Conservation (phyloP, 2,888 invertebrate species). For the Andrena marginata region DNA sequence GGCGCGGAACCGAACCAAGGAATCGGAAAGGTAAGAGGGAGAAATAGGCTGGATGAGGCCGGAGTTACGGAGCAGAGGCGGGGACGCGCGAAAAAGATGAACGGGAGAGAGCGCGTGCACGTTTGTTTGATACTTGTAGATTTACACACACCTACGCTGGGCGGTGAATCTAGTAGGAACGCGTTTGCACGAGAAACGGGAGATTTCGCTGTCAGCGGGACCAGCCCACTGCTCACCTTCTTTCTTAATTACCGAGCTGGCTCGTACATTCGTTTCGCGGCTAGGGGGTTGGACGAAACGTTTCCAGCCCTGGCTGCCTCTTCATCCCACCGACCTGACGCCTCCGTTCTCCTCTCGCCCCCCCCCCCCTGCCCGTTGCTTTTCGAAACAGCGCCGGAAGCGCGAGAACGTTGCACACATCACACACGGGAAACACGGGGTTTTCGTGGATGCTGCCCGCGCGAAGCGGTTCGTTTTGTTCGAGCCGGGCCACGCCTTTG, state of each 20-base stretch:
- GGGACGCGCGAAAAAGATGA: neutral
- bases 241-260: slow-evolving; percentile 67
- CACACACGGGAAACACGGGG: neutral
- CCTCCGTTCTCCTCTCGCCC: slow-evolving; percentile 7
- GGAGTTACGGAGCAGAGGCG: neutral
- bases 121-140: neutral
- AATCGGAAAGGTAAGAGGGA: slow-evolving; percentile 10
- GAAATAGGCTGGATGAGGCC: neutral
- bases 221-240: slow-evolving; percentile 65
- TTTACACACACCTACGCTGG: neutral
- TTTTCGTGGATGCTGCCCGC: slow-evolving; percentile 25
- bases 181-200: slow-evolving; percentile 55
- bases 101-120: neutral
- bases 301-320: slow-evolving; percentile 11
- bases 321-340: slow-evolving; percentile 29
- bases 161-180: slow-evolving; percentile 11
- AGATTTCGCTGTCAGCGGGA: slow-evolving; percentile 61
- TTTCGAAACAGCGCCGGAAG: slow-evolving; percentile 28
- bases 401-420: slow-evolving; percentile 37
- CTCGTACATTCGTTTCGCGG: slow-evolving; percentile 64
- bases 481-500: slow-evolving; percentile 48
- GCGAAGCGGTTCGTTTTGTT: slow-evolving; percentile 32
- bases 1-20: neutral
- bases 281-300: slow-evolving; percentile 53
- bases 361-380: neutral